A percentile compares a stretch with the other conserved stretches of the same genome.
Conservation (phyloP, 1,140 invertebrate genomes). For the Phthorimaea operculella region DNA sequence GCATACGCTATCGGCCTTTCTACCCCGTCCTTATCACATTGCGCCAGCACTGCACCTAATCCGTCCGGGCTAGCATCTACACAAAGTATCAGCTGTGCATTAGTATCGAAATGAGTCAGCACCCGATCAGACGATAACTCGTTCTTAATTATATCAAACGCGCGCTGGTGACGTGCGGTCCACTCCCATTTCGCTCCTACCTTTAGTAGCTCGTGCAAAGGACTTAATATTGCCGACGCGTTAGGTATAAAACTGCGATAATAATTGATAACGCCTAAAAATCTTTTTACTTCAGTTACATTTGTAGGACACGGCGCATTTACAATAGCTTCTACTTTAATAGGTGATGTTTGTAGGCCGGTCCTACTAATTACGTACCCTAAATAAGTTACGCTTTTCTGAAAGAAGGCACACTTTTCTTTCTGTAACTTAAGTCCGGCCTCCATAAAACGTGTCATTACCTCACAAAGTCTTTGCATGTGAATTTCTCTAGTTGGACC, state of each 20-base stretch:
- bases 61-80: conserved; percentile 1
- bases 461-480: background rate
- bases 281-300: too few species aligned
- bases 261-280: too few species aligned
- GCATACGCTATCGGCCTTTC: background rate
- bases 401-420: conserved; percentile 2
- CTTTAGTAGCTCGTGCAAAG: too few species aligned
- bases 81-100: background rate
- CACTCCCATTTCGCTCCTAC: background rate
- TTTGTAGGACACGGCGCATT: too few species aligned
- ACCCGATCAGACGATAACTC: background rate
- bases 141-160: background rate
- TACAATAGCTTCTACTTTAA: too few species aligned
- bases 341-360: too few species aligned
- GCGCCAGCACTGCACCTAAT: background rate
- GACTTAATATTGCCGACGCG: too few species aligned
- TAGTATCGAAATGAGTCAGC: conserved; percentile 3
- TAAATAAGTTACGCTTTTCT: background rate
- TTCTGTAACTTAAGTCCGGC: background rate
- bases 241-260: too few species aligned
- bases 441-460: background rate
- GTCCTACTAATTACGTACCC: background rate
- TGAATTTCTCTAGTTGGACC: background rate
- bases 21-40: background rate
- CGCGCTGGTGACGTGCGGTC: background rate